Base-by-base conservation (phyloP, 2,797 vertebrate genomes). In the Acanthornis magna region DNA sequence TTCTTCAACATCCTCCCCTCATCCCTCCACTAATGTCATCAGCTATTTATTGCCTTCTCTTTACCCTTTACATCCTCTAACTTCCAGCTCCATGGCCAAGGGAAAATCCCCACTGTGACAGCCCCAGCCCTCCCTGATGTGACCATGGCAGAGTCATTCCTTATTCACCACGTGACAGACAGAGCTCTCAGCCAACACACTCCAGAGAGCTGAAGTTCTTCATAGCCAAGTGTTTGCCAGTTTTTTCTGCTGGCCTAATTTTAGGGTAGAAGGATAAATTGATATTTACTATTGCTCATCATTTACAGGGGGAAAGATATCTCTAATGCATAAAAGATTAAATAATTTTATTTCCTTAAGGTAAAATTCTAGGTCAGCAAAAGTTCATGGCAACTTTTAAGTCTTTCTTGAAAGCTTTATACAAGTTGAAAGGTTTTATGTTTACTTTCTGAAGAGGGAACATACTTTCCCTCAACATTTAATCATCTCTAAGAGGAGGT, bases 21-120 rank as follows among this genome's bases (percentile, higher is more conserved):
- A 43, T 4, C 17, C 14, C 61, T 30, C 5, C 12, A 5, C 20
- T 6, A 5, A 8, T 1, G 5, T 2, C n/a, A n/a, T 29, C 29
- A 47, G 11, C 19, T 29, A 3, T 34, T 73, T 40, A 15, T 4
- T 19, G 27, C 22, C 27, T 16, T 34, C 3, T 9, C 42, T 61
- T 45, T 48, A 72, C 13, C 42, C 13, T 38, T 22, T 8, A 4
- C 15, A 5, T 42, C 62, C 47, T 47, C 67, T 27, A 10, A 14
- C 7, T 20, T 43, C 29, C 70, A 55, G 50, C n/a, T n/a, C 38
- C 11, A 3, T 2, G 26, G 60, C 34, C 81, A 50, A 61, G 32
- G 40, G 29, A 23, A 16, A 2, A 13, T 6, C 18, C 11, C 9
- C 43, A 2, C 34, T 15, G 34, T 11, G 29, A 15, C 51, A 60